phyloP scores from a whole-genome alignment of 2,797 vertebrate species.

The Rhabdophis nuchalis region DNA sequence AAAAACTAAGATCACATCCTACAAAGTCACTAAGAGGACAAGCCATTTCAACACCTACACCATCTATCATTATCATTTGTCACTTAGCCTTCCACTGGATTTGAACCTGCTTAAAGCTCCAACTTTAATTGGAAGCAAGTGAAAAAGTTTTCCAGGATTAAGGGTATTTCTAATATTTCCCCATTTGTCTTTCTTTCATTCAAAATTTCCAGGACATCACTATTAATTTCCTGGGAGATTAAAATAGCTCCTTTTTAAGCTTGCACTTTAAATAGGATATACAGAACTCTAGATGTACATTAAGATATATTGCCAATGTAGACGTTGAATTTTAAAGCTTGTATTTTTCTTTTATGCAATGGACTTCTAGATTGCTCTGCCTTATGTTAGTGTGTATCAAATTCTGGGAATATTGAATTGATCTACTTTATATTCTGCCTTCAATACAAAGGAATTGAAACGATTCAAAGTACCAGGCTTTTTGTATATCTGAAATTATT shows the following conservation, averaged over 20 bases:
- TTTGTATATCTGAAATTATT: background rate
- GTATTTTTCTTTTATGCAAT: conserved; percentile 53
- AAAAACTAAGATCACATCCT: background rate
- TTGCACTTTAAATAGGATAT: background rate
- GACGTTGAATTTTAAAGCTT: conserved; percentile 44
- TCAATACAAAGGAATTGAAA: conserved; percentile 52
- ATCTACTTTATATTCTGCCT: conserved; percentile 48
- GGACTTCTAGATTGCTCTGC: conserved; percentile 39
- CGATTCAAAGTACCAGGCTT: background rate
- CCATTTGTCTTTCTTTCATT: background rate
- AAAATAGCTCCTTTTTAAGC: conserved; percentile 31
- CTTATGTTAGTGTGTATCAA: conserved; percentile 56
- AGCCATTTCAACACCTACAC: fast-evolving
- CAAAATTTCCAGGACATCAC: background rate
- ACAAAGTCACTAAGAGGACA: fast-evolving
- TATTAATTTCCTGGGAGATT: conserved; percentile 5
- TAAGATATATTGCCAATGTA: conserved; percentile 34
- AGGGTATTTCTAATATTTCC: background rate
- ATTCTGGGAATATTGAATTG: conserved; percentile 34
- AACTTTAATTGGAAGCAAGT: background rate
- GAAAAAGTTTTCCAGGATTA: background rate
- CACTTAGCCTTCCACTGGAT: background rate
- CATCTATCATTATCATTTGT: background rate
- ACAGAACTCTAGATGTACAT: conserved; percentile 16
- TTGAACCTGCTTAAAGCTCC: fast-evolving